Conservation (phyloP, 2,113 vertebrate genomes). For the Cichladusa arquata region DNA sequence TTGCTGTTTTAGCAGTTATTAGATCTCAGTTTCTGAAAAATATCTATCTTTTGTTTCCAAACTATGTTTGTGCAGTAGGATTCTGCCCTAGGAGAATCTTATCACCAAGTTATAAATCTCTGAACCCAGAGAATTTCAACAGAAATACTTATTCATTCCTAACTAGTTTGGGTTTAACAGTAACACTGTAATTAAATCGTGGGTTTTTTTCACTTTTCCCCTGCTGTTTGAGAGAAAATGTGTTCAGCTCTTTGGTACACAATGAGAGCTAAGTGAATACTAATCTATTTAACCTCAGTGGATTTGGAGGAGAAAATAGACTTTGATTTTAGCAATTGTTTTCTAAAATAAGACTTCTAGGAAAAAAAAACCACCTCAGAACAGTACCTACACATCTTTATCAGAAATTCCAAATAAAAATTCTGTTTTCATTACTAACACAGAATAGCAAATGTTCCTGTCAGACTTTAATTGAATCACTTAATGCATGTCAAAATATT, state of each 20-base stretch:
- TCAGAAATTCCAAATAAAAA: conserved; percentile 57
- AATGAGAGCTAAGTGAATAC: conserved; percentile 49
- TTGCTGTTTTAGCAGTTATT: conserved; percentile 28
- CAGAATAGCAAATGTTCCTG: conserved; percentile 53
- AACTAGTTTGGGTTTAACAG: conserved; percentile 40
- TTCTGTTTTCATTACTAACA: conserved; percentile 35
- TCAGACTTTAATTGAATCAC: conserved; percentile 47
- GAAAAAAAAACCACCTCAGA: not conserved
- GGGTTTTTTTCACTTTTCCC: conserved; percentile 53
- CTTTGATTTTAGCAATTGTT: conserved; percentile 65
- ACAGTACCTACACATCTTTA: conserved; percentile 19
- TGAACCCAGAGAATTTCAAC: conserved; percentile 52
- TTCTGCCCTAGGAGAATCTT: conserved; percentile 44
- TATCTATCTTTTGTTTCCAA: conserved; percentile 41
- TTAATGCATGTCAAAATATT: conserved; percentile 49
- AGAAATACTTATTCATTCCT: conserved; percentile 34
- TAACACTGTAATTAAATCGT: conserved; percentile 59
- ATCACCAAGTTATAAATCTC: conserved; percentile 41
- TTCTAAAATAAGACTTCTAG: conserved; percentile 40
- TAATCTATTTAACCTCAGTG: conserved; percentile 53
- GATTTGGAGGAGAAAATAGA: conserved; percentile 45
- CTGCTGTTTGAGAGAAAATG: conserved; percentile 61
- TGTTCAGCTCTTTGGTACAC: conserved; percentile 52
- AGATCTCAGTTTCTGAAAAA: conserved; percentile 44
- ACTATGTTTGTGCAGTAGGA: conserved; percentile 34